Evolutionary conservation across 2,113 vertebrate genomes (phyloP).

Genomic region (Tautogolabrus adspersus): DNA sequence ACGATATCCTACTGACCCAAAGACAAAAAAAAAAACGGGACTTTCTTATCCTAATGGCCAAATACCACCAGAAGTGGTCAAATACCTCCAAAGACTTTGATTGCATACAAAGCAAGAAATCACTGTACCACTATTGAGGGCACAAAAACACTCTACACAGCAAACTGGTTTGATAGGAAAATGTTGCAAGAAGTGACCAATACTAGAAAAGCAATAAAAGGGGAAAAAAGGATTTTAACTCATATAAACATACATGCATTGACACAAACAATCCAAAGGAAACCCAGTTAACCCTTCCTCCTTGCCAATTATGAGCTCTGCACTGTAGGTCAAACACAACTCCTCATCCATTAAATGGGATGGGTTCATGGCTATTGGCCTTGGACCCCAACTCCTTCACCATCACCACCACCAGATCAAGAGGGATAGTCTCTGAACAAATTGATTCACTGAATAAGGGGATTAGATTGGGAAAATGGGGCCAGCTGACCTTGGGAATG

Average conservation of each 20-base stretch:
- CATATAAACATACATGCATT: not conserved
- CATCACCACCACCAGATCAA: conserved; percentile 5
- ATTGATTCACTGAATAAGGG: conserved; percentile 16
- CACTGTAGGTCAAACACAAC: not conserved
- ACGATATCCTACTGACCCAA: too few species aligned
- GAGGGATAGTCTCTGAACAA: conserved; percentile 13
- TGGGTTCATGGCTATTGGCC: conserved; percentile 13
- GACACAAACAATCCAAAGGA: not conserved
- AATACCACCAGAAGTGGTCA: too few species aligned
- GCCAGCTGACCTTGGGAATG: conserved; percentile 29
- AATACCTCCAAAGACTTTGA: too few species aligned
- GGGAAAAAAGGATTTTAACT: not conserved
- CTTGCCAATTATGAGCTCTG: conserved; percentile 5
- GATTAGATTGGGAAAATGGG: not conserved
- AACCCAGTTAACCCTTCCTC: not conserved
- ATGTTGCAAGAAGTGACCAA: too few species aligned
- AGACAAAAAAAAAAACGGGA: too few species aligned
- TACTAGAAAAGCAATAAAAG: too few species aligned
- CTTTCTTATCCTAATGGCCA: too few species aligned
- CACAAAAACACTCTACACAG: not conserved
- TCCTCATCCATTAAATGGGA: conserved; percentile 8
- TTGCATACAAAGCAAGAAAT: not conserved
- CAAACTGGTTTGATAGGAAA: not conserved
- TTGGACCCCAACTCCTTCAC: not conserved
- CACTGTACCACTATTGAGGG: not conserved